Evolutionary conservation across 2,888 invertebrate genomes (phyloP), one percentile per base, ranked within the genome.

Genomic region (Marasmarcha lunaedactyla): DNA sequence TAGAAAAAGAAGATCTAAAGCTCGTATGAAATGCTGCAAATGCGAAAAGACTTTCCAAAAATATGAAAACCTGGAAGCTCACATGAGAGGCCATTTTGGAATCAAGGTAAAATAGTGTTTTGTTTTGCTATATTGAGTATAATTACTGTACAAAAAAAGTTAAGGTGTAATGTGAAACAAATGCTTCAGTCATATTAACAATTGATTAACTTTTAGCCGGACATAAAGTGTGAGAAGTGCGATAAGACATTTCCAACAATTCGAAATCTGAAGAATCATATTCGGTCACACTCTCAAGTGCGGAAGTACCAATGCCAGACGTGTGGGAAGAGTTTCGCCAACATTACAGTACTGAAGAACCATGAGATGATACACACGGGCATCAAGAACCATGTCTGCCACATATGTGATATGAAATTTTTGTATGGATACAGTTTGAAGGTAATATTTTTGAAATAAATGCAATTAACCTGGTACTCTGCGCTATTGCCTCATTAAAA

Each of bases 301-400:
- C 77, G 87, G 35, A 87, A 87, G 30, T 88, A 88, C 59, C 79
- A 86, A 45, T 89, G 89, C 49, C 73, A 81, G 35, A 77, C 74
- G 2, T 89, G 89, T 48, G 86, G 86, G 9, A 89, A 89, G 68
- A 85, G 86, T 53, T 89, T 89, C 55, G 88, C 87, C 0, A 88
- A 88, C 30, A 85, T 88, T 47, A 89, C 88, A 50, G 88, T 89
- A 52, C 63, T 91, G 36, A 87, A 87, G 54, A 90, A 90, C 51
- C 91, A 91, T 52, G 89, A 90, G 55, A 76, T 88, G 46, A 90
- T 89, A 13, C 91, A 91, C 52, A 84, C 86, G 1, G 90, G 89
- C 0, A 71, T 89, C 26, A 90, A 90, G 58, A 88, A 89, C 45
- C 89, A 87, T 51, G 84, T 87, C 10, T 92, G 91, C 51, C 88